phyloP scores from a whole-genome alignment of 2,797 vertebrate genomes.

The Aratinga solstitialis region DNA sequence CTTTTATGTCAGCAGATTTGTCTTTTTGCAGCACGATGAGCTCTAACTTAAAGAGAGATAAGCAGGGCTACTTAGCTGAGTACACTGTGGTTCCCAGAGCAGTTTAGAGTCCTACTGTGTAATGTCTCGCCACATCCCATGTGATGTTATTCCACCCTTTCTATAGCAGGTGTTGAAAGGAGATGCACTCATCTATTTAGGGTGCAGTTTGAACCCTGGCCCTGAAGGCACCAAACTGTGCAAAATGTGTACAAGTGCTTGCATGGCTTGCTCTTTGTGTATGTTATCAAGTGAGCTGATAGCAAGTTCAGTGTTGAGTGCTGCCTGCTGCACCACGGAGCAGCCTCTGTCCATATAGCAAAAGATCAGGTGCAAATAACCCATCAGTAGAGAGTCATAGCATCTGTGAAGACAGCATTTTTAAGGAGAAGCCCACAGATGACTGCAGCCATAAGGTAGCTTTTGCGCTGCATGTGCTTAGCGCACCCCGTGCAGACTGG shows the following conservation, averaged over 20 bases:
- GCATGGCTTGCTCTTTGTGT: background rate
- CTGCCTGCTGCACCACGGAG: accelerated
- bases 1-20: slow-evolving; percentile 21
- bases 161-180: background rate
- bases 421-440: background rate
- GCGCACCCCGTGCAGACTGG: too few species aligned
- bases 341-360: background rate
- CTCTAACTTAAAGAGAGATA: slow-evolving; percentile 20
- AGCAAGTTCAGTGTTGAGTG: background rate
- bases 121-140: background rate
- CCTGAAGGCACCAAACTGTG: background rate
- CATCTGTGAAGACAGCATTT: accelerated
- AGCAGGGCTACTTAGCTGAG: slow-evolving; percentile 19
- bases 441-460: background rate
- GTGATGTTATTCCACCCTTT: background rate
- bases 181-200: background rate
- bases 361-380: background rate
- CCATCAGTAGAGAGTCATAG: accelerated
- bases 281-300: background rate
- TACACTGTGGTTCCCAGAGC: background rate
- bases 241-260: background rate
- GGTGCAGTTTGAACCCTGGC: background rate
- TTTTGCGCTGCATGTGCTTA: background rate
- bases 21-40: background rate
- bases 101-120: background rate